Evolutionary conservation across 2,113 vertebrate species (phyloP).

Genomic region (Delphinapterus leucas): DNA sequence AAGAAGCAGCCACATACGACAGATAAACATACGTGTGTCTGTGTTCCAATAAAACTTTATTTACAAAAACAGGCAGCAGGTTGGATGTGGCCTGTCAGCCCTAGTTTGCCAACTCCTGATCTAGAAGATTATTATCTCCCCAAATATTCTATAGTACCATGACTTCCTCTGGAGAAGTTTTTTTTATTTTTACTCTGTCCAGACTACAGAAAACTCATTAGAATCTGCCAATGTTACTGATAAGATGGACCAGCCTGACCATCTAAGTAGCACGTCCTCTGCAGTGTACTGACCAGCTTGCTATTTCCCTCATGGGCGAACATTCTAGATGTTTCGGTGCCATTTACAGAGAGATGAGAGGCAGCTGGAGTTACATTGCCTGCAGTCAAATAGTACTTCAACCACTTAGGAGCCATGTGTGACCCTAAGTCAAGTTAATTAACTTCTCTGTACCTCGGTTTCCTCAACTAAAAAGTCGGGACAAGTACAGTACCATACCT

Average conservation of each 20-base stretch:
- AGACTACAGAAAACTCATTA: not conserved
- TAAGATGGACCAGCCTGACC: not conserved
- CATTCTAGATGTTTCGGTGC: not conserved
- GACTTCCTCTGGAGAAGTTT: not conserved
- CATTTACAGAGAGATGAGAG: not conserved
- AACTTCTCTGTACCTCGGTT: not conserved
- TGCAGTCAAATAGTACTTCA: not conserved
- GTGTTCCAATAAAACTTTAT: not conserved
- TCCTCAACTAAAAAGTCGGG: not conserved
- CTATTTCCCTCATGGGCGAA: not conserved
- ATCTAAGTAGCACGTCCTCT: accelerated
- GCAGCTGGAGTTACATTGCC: accelerated
- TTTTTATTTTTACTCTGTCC: not conserved
- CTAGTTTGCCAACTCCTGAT: not conserved
- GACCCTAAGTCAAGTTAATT: not conserved
- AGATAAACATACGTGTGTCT: accelerated
- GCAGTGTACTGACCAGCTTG: not conserved
- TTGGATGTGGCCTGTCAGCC: too few relatives aligned
- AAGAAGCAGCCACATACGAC: accelerated
- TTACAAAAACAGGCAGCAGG: not conserved
- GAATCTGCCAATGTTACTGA: not conserved
- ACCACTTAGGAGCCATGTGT: not conserved
- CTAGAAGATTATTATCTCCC: not conserved
- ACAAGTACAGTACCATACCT: accelerated
- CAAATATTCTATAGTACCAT: not conserved